phyloP scores from a whole-genome alignment of 2,888 invertebrate species.

The Geotrupes spiniger region DNA sequence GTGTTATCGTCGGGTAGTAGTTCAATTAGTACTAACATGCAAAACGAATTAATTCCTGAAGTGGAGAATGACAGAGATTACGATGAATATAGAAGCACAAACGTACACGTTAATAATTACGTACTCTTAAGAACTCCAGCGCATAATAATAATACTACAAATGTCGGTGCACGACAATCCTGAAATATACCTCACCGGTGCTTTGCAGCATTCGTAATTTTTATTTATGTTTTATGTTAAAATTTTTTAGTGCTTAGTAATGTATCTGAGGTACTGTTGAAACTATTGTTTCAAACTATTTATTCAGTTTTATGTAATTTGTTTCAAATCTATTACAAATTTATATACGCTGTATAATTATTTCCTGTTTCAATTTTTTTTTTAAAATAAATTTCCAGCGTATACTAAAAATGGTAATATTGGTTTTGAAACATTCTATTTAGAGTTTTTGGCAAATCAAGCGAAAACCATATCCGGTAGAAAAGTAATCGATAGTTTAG shows the following conservation, averaged over 20 bases:
- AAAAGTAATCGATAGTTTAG: too few species aligned
- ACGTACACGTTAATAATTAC: constrained; percentile 16
- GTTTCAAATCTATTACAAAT: neutral
- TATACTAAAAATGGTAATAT: too few species aligned
- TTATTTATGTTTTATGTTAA: constrained; percentile 18
- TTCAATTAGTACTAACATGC: constrained; percentile 3
- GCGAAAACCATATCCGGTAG: too few species aligned
- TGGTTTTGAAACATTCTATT: neutral
- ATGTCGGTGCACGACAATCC: constrained; percentile 30
- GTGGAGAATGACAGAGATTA: constrained; percentile 2
- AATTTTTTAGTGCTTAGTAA: constrained; percentile 1
- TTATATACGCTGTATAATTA: neutral
- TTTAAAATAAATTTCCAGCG: too few species aligned
- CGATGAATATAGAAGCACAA: neutral
- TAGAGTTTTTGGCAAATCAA: too few species aligned
- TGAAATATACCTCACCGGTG: constrained; percentile 29
- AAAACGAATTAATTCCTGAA: neutral
- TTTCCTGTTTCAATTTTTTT: too few species aligned
- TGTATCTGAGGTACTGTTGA: neutral
- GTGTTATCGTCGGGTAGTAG: neutral
- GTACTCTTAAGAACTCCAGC: constrained; percentile 15
- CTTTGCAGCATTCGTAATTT: constrained; percentile 20
- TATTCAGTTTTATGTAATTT: neutral
- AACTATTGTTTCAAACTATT: neutral
- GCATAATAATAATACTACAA: constrained; percentile 17